These are phyloP conservation scores for Scaptomyza cyrtandrae DNA, from an alignment of 2,888 invertebrate species.

Conservation along the genomic window DNA sequence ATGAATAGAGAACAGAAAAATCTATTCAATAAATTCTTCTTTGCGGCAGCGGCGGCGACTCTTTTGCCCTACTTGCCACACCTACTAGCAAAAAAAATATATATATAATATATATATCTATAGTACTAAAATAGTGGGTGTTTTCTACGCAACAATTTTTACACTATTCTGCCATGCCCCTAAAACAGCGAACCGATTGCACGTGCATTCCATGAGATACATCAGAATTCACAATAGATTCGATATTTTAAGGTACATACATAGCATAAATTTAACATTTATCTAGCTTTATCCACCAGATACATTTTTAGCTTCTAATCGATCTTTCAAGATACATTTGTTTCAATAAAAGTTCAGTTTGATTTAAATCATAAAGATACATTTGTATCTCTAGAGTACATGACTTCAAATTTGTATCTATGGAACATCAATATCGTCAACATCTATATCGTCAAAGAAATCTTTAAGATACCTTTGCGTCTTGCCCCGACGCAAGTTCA, in stretches of 20 bases:
- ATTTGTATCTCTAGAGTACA: no score
- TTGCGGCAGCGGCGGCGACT: slow-evolving; percentile 5
- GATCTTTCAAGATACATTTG: no score
- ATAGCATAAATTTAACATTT: no score
- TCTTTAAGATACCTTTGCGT: background rate
- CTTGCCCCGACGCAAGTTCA: background rate
- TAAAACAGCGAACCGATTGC: background rate
- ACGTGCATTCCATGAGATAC: slow-evolving; percentile 19
- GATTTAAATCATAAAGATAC: no score
- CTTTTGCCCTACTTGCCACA: slow-evolving; percentile 60
- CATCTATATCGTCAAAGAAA: background rate
- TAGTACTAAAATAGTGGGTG: slow-evolving; percentile 43
- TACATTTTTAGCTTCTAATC: no score
- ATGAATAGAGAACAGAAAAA: slow-evolving; percentile 23
- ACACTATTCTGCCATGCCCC: slow-evolving; percentile 9
- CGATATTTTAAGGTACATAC: background rate
- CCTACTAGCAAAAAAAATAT: slow-evolving; percentile 58
- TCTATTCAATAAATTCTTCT: slow-evolving; percentile 22
- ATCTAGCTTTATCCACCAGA: no score
- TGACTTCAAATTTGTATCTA: no score
- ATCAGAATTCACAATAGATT: background rate
- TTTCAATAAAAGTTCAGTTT: no score
- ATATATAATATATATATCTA: no score
- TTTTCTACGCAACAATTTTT: slow-evolving; percentile 42
- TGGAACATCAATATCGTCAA: background rate